Conservation (phyloP, 2,797 vertebrate species). For the Chaetodon trifasciatus region DNA sequence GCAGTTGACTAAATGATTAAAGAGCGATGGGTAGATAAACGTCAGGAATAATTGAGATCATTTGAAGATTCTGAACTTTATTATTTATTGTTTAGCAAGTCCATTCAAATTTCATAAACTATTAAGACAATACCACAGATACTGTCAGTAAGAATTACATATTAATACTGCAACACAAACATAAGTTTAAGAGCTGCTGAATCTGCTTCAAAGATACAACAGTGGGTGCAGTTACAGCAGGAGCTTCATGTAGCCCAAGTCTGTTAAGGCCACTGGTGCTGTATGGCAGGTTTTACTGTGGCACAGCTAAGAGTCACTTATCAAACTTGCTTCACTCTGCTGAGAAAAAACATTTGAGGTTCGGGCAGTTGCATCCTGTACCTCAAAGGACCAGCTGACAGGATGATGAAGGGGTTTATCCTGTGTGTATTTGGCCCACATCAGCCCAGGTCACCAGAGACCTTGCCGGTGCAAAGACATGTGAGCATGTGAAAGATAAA, state of each 20-base stretch:
- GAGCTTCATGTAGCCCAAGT: neutral
- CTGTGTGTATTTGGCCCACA: conserved; percentile 57
- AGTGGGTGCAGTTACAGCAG: neutral
- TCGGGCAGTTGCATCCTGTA: conserved; percentile 1
- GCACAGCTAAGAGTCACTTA: conserved; percentile 37
- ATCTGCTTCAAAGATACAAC: neutral
- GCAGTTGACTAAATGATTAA: neutral
- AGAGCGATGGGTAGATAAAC: neutral
- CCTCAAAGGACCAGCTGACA: conserved; percentile 65
- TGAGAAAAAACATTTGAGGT: conserved; percentile 50
- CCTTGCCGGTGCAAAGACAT: conserved; percentile 16
- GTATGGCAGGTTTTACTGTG: conserved; percentile 15
- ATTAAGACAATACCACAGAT: neutral
- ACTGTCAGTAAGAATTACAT: conserved; percentile 9
- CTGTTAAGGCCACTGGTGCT: neutral
- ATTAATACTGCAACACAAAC: conserved; percentile 2
- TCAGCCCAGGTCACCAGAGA: conserved; percentile 55
- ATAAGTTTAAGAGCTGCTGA: neutral
- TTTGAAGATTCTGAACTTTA: neutral
- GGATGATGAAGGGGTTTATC: conserved; percentile 70
- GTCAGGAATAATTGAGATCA: neutral
- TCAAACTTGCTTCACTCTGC: conserved; percentile 40
- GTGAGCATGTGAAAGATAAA: conserved; percentile 37
- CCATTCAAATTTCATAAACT: neutral
- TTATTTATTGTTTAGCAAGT: neutral